Conservation (phyloP, 2,797 vertebrate species). For the Sebastes elongatus region DNA sequence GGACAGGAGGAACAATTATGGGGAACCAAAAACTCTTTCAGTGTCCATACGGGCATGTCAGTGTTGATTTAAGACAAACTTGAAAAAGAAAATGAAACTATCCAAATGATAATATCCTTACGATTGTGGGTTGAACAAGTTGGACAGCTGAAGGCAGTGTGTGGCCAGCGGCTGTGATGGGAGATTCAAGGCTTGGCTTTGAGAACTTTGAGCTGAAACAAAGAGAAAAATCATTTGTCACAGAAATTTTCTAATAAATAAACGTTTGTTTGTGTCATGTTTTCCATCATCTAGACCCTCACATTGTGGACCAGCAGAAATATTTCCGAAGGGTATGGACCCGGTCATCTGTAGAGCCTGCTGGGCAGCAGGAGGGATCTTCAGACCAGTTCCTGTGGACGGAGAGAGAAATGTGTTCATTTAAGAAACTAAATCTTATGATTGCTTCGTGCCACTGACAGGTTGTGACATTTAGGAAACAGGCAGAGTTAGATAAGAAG, state of each 20-base stretch:
- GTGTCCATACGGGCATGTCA: neutral
- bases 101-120: slow-evolving; percentile 75
- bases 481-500: neutral
- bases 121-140: slow-evolving; percentile 98
- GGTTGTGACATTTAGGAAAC: neutral
- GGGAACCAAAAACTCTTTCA: neutral
- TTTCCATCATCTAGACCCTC: slow-evolving; percentile 14
- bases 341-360: slow-evolving; percentile 98
- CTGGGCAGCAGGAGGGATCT: slow-evolving; percentile 97
- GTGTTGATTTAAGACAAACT: neutral
- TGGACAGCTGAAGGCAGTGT: slow-evolving; percentile 98
- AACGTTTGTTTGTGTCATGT: too few species aligned
- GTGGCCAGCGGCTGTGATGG: slow-evolving; percentile 95
- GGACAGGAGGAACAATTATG: neutral
- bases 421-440: neutral
- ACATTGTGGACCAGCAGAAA: slow-evolving; percentile 82
- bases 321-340: slow-evolving; percentile 92
- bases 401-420: neutral
- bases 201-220: slow-evolving; percentile 73
- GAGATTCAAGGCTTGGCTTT: slow-evolving; percentile 83
- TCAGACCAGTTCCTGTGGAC: slow-evolving; percentile 91
- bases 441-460: neutral
- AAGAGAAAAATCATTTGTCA: neutral
- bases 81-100: neutral
- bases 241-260: neutral